These are phyloP conservation scores for Ariopsis seemanni DNA, from an alignment of 2,113 vertebrate species.

Conservation along the genomic window DNA sequence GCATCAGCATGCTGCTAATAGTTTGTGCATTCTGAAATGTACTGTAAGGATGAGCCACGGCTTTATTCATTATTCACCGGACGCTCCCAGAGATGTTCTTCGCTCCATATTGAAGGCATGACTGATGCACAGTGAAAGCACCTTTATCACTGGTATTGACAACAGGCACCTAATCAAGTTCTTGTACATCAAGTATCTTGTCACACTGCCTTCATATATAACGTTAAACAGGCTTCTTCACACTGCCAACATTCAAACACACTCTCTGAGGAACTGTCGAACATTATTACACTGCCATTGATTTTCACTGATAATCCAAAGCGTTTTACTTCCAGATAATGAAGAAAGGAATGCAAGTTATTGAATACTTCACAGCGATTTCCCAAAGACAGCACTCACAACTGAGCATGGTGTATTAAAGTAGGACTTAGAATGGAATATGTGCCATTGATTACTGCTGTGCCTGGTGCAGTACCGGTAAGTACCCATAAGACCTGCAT, in stretches of 20 bases:
- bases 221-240: constrained; percentile 19
- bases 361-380: constrained; percentile 42
- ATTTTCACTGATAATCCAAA: constrained; percentile 26
- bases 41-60: neutral
- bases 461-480: constrained; percentile 33
- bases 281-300: constrained; percentile 26
- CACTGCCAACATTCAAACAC: neutral
- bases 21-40: neutral
- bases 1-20: neutral
- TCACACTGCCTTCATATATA: constrained; percentile 13
- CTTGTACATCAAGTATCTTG: constrained; percentile 16
- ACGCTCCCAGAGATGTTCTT: neutral
- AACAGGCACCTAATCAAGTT: constrained; percentile 17
- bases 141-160: constrained; percentile 9
- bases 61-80: constrained; percentile 7
- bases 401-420: constrained; percentile 45
- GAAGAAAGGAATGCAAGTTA: constrained; percentile 5
- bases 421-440: constrained; percentile 54
- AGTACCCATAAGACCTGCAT: neutral
- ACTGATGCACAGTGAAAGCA: constrained; percentile 1
- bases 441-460: constrained; percentile 51
- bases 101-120: neutral
- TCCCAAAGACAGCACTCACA: constrained; percentile 8
- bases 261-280: constrained; percentile 18
- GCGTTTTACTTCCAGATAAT: constrained; percentile 13